Conservation (phyloP, 2,888 invertebrate genomes). For the Xylophagus ater region DNA sequence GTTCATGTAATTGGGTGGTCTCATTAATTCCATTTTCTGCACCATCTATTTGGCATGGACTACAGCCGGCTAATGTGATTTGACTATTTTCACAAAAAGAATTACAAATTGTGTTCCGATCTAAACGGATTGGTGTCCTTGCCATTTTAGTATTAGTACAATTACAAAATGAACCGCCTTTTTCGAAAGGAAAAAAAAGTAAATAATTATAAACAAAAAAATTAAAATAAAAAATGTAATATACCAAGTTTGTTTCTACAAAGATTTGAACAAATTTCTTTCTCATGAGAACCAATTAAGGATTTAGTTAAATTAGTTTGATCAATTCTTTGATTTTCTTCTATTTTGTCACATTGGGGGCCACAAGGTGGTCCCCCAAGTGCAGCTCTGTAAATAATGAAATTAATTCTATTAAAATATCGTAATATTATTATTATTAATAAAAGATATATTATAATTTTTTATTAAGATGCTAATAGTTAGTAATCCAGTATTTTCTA, state of each 20-base stretch:
- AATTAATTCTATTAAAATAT: conserved; percentile 1
- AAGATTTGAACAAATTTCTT: conserved; percentile 47
- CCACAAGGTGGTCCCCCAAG: conserved; percentile 32
- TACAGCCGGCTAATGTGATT: conserved; percentile 30
- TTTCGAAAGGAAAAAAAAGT: conserved; percentile 6
- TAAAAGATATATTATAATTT: no score
- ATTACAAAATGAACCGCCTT: conserved; percentile 24
- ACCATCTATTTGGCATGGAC: conserved; percentile 21
- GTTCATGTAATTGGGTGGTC: neutral
- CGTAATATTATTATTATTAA: no score
- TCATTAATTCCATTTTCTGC: neutral
- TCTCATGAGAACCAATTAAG: conserved; percentile 20
- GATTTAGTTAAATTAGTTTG: conserved; percentile 12
- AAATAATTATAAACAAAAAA: neutral
- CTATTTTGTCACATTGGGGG: conserved; percentile 15
- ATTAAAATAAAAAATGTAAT: neutral
- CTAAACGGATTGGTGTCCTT: conserved; percentile 2
- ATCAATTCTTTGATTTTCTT: conserved; percentile 6
- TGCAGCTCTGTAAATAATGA: conserved; percentile 29
- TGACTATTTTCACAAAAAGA: conserved; percentile 27
- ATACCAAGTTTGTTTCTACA: conserved; percentile 48
- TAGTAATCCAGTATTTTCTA: no score
- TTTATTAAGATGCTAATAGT: no score
- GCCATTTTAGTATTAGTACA: conserved; percentile 17
- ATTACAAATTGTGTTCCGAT: conserved; percentile 25